Evolutionary conservation across 2,113 vertebrate genomes (phyloP).

Genomic region (Galbula dea): DNA sequence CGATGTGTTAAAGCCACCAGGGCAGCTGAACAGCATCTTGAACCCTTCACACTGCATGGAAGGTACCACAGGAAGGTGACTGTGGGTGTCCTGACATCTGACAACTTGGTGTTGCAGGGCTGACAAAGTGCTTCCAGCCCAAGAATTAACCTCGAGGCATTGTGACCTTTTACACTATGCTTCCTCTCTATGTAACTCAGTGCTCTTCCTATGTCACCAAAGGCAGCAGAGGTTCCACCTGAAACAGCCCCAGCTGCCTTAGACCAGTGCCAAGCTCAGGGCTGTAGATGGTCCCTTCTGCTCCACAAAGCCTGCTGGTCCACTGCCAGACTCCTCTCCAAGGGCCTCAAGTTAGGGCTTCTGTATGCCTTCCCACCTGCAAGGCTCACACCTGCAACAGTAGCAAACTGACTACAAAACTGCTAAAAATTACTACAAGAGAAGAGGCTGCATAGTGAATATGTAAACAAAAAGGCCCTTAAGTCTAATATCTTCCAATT

Average conservation of each 20-base stretch:
- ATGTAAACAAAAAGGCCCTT: neutral
- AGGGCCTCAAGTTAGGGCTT: neutral
- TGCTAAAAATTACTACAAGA: neutral
- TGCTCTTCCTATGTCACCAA: rapidly evolving
- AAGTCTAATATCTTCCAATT: neutral
- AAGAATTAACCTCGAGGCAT: neutral
- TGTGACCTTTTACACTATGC: neutral
- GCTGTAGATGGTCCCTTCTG: rapidly evolving
- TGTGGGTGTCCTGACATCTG: rapidly evolving
- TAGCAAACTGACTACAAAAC: neutral
- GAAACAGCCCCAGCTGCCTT: neutral
- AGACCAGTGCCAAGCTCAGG: neutral
- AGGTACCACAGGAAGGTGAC: neutral
- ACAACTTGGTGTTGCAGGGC: neutral
- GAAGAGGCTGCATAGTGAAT: neutral
- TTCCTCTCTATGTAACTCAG: neutral
- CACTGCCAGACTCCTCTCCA: neutral
- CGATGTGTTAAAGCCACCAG: rapidly evolving
- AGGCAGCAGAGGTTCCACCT: neutral
- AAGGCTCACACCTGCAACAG: neutral
- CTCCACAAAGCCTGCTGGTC: neutral
- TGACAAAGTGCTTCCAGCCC: neutral
- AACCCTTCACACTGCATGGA: rapidly evolving
- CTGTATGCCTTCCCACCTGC: neutral
- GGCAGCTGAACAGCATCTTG: neutral